Evolutionary conservation across 2,113 vertebrate genomes (phyloP), one percentile per base, ranked within the genome.

Genomic region (Labrus mixtus): DNA sequence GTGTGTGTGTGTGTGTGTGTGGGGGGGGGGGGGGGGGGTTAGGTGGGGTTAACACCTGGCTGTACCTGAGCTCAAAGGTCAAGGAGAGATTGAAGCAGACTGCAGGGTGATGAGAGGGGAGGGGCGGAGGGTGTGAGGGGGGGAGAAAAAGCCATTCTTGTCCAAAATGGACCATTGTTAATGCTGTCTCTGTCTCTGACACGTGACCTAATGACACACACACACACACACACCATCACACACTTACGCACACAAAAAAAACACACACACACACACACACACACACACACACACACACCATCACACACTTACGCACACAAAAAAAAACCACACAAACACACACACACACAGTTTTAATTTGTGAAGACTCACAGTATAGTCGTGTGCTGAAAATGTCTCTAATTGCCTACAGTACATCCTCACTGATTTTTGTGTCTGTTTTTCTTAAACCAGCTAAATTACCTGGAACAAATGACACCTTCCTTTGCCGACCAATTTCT

Each of bases 31-130:
- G 41, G 74, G 73, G 25, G 25, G 6, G 4, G 10, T 3, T 25
- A 36, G 23, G 56, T 33, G 20, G 29, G 78, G 73, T 87, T 71
- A 64, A 69, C 86, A 91, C 90, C 91, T 91, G 87, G 76, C 80
- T 87, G 70, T 77, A 89, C 71, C 85, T 88, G 76, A 87, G 87
- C 86, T 92, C 73, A 92, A 72, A 90, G 90, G 81, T 93, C 89
- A 91, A 85, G 87, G 80, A 87, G 81, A 87, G 86, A 86, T 48
- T 80, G 66, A 60, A 85, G 86, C 78, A 57, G 81, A 66, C 29
- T 59, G 53, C 22, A 4, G 51, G 67, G 25, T 80, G 73, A 80
- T 77, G 67, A 79, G 76, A 69, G 50, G 77, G 75, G 74, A 67
- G 72, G 78, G 13, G 20, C 82, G 73, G 15, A 46, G 19, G 50